A percentile compares a stretch with the other conserved stretches of the same genome.
Conservation (phyloP, 2,797 vertebrate genomes). For the Characodon lateralis region DNA sequence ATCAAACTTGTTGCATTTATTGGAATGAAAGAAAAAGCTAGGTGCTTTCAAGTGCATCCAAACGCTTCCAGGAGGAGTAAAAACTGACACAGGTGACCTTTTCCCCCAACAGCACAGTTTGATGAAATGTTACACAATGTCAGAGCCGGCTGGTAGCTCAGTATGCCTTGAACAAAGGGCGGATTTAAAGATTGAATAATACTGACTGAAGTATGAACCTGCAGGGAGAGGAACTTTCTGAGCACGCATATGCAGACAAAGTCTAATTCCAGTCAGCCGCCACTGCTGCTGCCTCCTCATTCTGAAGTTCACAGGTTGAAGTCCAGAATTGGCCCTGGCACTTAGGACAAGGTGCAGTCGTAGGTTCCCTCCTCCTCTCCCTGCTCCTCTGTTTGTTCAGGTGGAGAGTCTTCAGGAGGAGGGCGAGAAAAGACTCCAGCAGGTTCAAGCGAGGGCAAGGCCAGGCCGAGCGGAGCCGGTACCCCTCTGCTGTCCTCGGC, state of each 20-base stretch:
- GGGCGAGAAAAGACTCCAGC: slow-evolving; percentile 67
- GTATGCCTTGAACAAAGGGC: slow-evolving; percentile 27
- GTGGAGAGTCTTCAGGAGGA: slow-evolving; percentile 79
- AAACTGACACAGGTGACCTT: slow-evolving; percentile 17
- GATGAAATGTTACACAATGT: slow-evolving; percentile 26
- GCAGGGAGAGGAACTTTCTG: slow-evolving; percentile 50
- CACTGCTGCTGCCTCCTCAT: slow-evolving; percentile 11
- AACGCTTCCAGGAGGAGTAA: slow-evolving; percentile 26
- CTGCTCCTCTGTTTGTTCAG: slow-evolving; percentile 82
- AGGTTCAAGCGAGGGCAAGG: slow-evolving; percentile 78
- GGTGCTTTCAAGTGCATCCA: slow-evolving; percentile 39
- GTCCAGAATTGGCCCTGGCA: slow-evolving; percentile 23
- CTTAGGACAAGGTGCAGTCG: slow-evolving; percentile 93
- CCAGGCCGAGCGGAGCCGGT: slow-evolving; percentile 72
- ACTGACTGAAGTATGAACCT: slow-evolving; percentile 68
- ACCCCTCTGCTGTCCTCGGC: slow-evolving; percentile 85
- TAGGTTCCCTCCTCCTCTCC: slow-evolving; percentile 88
- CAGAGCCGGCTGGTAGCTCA: slow-evolving; percentile 13
- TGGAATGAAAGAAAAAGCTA: not conserved
- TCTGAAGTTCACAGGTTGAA: slow-evolving; percentile 38
- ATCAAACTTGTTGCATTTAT: slow-evolving; percentile 9
- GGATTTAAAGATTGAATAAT: slow-evolving; percentile 62
- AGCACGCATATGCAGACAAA: slow-evolving; percentile 9
- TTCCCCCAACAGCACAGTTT: slow-evolving; percentile 21
- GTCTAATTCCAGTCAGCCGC: slow-evolving; percentile 46